A percentile compares a stretch with the other conserved stretches of the same genome.
Conservation (phyloP, 2,888 invertebrate species). For the Agriopis marginaria region DNA sequence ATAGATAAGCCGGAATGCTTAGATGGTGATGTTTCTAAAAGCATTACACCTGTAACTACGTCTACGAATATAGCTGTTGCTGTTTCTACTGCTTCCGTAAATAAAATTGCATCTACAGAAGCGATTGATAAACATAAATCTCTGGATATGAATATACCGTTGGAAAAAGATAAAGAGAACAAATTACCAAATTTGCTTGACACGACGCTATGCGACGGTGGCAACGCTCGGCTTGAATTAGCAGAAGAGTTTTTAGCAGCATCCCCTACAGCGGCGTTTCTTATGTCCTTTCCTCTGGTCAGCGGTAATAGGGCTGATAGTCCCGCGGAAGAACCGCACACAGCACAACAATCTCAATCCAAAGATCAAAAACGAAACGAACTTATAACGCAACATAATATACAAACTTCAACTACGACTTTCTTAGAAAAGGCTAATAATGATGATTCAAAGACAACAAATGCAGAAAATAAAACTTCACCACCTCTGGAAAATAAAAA, state of each 20-base stretch:
- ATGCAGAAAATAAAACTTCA: slow-evolving; percentile 43
- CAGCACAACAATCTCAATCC: slow-evolving; percentile 48
- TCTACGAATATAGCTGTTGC: slow-evolving; percentile 29
- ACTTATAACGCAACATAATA: slow-evolving; percentile 49
- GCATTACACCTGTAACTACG: slow-evolving; percentile 11
- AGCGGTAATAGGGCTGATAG: slow-evolving; percentile 85
- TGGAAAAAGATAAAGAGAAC: slow-evolving; percentile 69
- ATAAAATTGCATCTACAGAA: slow-evolving; percentile 41
- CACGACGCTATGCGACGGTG: slow-evolving; percentile 78
- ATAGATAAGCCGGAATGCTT: slow-evolving; percentile 7
- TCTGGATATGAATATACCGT: slow-evolving; percentile 49
- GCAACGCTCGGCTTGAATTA: slow-evolving; percentile 86
- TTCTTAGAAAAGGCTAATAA: slow-evolving; percentile 66
- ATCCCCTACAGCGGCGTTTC: slow-evolving; percentile 92
- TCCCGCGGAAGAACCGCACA: slow-evolving; percentile 74
- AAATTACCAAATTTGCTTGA: slow-evolving; percentile 76
- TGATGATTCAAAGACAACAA: slow-evolving; percentile 53
- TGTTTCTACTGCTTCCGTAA: slow-evolving; percentile 38
- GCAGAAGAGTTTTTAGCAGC: slow-evolving; percentile 83
- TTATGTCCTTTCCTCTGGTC: slow-evolving; percentile 91
- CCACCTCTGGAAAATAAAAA: slow-evolving; percentile 55
- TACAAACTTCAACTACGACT: slow-evolving; percentile 41
- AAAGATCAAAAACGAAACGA: slow-evolving; percentile 65
- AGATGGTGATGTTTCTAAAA: slow-evolving; percentile 21
- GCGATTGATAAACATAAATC: slow-evolving; percentile 54